Evolutionary conservation across 2,797 vertebrate genomes (phyloP), one percentile per base, ranked within the genome.

Genomic region (Hephaestus fuliginosus): DNA sequence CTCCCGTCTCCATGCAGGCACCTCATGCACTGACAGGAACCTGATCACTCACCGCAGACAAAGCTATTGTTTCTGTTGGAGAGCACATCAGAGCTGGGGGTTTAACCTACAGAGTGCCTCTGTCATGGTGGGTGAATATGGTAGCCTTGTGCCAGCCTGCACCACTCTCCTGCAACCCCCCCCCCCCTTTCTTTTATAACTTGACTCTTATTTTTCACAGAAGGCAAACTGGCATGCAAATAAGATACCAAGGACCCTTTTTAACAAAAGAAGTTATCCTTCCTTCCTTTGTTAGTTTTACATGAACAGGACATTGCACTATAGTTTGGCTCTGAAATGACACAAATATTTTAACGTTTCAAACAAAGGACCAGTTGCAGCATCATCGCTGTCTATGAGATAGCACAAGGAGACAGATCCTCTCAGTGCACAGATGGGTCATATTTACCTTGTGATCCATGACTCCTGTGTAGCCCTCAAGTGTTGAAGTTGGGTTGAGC

Each of bases 391-490:
- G 13, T 56, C 18, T 20, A 8, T 44, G 30, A 39, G 15, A 41
- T 33, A 4, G 18, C 51, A 17, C 7, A 48, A 56, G 7, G 6
- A 53, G 43, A 58, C 53, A 18, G 44, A 78, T 64, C 9, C 22
- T 63, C 20, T 13, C 17, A 60, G 52, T 73, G 74, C 63, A 62
- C 46, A 78, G 65, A 55, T 20, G 78, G 69, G 36, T n/a, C 8
- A 51, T 69, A n/a, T 93, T 97, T 96, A 98, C 97, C 97, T 98
- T 96, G 69, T 96, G 96, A 91, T 98, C 97, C 80, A 94, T 88
- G 89, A 99, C 95, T 81, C 96, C 95, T 82, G 95, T 95, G 95
- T 98, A 98, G 53, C 97, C 97, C 33, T 96, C 94, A 68, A 97
- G 92, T 14, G 90, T 86, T 5, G 94, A 90, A 33, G 75, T 74